Percentiles rank a stretch among this genome's conserved stretches.
Conservation (phyloP, 2,797 vertebrate species). For the Heteromormyrus szaboi region DNA sequence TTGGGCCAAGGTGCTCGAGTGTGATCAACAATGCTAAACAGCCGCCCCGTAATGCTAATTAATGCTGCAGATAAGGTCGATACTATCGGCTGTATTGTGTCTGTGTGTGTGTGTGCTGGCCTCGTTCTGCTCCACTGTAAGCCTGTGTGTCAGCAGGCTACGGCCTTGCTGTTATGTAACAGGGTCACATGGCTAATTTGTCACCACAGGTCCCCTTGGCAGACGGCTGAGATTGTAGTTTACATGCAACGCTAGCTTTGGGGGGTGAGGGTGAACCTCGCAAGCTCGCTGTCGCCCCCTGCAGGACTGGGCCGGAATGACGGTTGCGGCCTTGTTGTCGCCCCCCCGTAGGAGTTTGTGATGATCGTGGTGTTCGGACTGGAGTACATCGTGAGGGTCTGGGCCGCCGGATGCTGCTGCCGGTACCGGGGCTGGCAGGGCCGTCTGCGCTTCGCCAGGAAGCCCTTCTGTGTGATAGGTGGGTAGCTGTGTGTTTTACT, state of each 20-base stretch:
- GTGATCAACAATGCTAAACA: not conserved
- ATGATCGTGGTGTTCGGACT: conserved; percentile 97
- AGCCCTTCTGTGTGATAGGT: conserved; percentile 97
- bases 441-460: conserved; percentile 88
- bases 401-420: conserved; percentile 93
- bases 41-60: not conserved
- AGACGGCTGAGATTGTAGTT: not conserved
- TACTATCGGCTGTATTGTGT: not conserved
- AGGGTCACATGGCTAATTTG: not conserved
- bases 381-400: conserved; percentile 88
- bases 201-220: not conserved
- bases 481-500: not conserved
- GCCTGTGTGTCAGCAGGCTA: not conserved
- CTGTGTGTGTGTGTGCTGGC: not conserved
- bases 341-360: conserved; percentile 78
- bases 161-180: not conserved
- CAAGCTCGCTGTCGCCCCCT: not conserved
- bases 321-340: conserved; percentile 3
- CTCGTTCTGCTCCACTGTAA: not conserved
- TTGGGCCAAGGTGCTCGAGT: not conserved
- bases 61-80: not conserved
- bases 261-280: not conserved
- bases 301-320: not conserved
- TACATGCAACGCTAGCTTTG: not conserved
- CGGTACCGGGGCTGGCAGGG: conserved; percentile 95